Conservation (phyloP, 2,113 vertebrate genomes). For the Corythornis madagascariensis region DNA sequence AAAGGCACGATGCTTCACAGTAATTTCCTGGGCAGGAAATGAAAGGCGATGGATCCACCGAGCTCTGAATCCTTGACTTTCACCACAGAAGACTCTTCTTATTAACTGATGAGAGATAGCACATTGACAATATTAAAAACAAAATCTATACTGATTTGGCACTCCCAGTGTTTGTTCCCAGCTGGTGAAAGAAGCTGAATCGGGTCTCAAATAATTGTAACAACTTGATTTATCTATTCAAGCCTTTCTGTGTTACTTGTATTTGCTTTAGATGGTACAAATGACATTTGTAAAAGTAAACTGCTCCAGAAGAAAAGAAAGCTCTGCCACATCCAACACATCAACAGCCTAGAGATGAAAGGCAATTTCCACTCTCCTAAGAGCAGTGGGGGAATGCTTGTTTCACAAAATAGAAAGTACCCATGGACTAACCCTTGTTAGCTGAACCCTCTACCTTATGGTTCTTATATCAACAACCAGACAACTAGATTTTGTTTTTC, state of each 20-base stretch:
- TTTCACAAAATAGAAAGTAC: neutral
- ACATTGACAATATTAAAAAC: constrained; percentile 67
- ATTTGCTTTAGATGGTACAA: constrained; percentile 17
- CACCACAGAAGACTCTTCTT: constrained; percentile 58
- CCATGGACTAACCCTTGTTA: neutral
- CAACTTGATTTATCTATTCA: constrained; percentile 2
- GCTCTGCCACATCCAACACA: neutral
- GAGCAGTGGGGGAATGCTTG: too few species aligned
- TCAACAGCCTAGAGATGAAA: neutral
- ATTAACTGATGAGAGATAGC: constrained; percentile 84
- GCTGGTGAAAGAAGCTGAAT: constrained; percentile 44
- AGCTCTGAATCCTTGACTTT: constrained; percentile 54
- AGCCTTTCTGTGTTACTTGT: neutral
- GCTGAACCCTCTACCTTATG: neutral
- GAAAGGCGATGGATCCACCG: constrained; percentile 78
- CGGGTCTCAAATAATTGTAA: neutral
- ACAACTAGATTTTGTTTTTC: constrained; percentile 43
- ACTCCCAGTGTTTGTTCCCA: constrained; percentile 35
- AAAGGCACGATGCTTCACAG: constrained; percentile 68
- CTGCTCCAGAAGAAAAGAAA: neutral
- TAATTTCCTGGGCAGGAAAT: constrained; percentile 99
- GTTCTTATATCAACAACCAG: constrained; percentile 29
- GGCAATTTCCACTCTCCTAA: neutral
- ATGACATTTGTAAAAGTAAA: neutral
- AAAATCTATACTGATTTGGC: constrained; percentile 50